phyloP scores from a whole-genome alignment of 2,888 invertebrate species.

The Zonitis immaculata region DNA sequence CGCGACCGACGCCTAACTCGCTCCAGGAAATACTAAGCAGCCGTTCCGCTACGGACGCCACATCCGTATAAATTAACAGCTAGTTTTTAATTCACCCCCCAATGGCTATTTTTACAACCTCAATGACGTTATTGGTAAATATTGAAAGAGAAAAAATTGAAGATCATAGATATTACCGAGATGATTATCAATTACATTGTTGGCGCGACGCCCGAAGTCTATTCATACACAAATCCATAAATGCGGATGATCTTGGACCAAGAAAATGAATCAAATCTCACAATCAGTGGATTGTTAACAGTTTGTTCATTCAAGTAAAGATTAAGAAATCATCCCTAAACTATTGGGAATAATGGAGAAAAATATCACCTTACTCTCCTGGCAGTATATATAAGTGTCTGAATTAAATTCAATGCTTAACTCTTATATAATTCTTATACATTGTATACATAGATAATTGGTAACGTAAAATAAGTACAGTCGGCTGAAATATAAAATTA shows the following conservation, averaged over 20 bases:
- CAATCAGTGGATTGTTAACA: too few relatives aligned
- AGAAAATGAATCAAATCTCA: not conserved
- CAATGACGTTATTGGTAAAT: not conserved
- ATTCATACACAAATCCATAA: not conserved
- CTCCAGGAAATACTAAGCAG: conserved; percentile 30
- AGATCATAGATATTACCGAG: not conserved
- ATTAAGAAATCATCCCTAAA: too few relatives aligned
- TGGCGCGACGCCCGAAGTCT: not conserved
- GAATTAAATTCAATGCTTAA: not conserved
- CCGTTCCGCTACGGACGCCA: conserved; percentile 15
- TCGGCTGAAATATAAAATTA: too few relatives aligned
- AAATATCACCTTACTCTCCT: too few relatives aligned
- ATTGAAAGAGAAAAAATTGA: not conserved
- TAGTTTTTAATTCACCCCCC: conserved; percentile 17
- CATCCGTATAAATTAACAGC: conserved; percentile 20
- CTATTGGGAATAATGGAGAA: too few relatives aligned
- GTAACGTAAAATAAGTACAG: not conserved
- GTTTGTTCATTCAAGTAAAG: not conserved
- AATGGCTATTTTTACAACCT: not conserved
- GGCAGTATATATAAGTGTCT: not conserved
- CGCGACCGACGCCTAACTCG: conserved; percentile 37
- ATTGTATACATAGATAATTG: not conserved
- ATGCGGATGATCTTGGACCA: not conserved
- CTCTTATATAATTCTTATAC: too few relatives aligned
- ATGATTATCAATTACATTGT: not conserved